A percentile compares a stretch with the other conserved stretches of the same genome.
phyloP scores from a whole-genome alignment of 2,888 invertebrate species.

The Camptogramma bilineatum region DNA sequence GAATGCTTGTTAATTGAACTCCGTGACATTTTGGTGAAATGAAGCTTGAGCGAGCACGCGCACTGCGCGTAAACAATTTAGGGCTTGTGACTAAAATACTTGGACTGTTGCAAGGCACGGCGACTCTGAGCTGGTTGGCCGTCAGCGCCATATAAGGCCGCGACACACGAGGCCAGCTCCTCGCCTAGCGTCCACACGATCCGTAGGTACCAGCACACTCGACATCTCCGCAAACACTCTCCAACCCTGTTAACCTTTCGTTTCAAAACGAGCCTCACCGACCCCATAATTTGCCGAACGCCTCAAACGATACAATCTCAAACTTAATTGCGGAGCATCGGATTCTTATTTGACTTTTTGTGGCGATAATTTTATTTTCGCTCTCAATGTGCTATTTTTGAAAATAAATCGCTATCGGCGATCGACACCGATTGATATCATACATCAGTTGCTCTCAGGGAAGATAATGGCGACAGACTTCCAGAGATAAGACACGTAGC shows the following conservation, averaged over 20 bases:
- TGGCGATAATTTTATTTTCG: constrained; percentile 33
- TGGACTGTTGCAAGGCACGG: constrained; percentile 60
- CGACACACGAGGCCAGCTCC: constrained; percentile 67
- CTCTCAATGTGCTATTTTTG: constrained; percentile 38
- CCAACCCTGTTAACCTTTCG: constrained; percentile 53
- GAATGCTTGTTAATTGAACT: constrained; percentile 49
- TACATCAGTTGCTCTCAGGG: constrained; percentile 62
- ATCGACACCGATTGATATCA: constrained; percentile 57
- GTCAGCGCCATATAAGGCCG: constrained; percentile 75
- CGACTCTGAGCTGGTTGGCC: constrained; percentile 61
- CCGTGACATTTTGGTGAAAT: constrained; percentile 61
- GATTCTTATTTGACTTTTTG: constrained; percentile 40
- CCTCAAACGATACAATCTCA: constrained; percentile 50
- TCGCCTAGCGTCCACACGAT: constrained; percentile 43
- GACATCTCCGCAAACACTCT: constrained; percentile 56
- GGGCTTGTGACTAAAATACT: constrained; percentile 71
- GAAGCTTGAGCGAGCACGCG: constrained; percentile 51
- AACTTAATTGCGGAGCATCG: constrained; percentile 51
- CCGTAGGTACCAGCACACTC: constrained; percentile 40
- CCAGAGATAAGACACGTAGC: constrained; percentile 71
- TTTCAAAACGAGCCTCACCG: constrained; percentile 42
- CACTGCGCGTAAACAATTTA: constrained; percentile 65
- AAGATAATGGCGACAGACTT: constrained; percentile 56
- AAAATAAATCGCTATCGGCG: constrained; percentile 50
- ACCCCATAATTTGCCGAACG: constrained; percentile 52